Evolutionary conservation across 2,888 invertebrate species (phyloP).

Genomic region (Clanis bilineata): DNA sequence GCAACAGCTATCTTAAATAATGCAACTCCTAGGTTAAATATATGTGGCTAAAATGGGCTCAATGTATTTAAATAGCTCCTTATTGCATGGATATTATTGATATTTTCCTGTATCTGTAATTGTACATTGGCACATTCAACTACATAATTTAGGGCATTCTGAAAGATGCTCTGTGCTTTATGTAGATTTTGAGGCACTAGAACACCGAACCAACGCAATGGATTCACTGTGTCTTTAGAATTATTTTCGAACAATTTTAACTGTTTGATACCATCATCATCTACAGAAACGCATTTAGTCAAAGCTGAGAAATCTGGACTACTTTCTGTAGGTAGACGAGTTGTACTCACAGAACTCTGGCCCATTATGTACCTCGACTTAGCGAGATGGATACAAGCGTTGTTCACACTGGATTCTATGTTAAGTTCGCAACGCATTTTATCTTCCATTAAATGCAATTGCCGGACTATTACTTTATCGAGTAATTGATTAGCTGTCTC

Average conservation of each 20-base stretch:
- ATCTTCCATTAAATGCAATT: slow-evolving; percentile 88
- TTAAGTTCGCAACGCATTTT: slow-evolving; percentile 85
- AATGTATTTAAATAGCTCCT: slow-evolving; percentile 45
- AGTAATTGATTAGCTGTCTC: slow-evolving; percentile 81
- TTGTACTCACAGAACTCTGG: slow-evolving; percentile 85
- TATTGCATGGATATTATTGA: slow-evolving; percentile 52
- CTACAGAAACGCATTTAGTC: slow-evolving; percentile 56
- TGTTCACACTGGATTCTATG: slow-evolving; percentile 86
- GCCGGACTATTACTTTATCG: slow-evolving; percentile 86
- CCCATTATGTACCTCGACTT: slow-evolving; percentile 91
- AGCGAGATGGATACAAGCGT: slow-evolving; percentile 88
- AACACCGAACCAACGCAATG: slow-evolving; percentile 93
- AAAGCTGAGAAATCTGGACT: slow-evolving; percentile 73
- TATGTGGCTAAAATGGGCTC: not conserved
- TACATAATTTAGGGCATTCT: slow-evolving; percentile 85
- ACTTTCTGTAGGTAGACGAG: slow-evolving; percentile 87
- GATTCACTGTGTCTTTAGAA: slow-evolving; percentile 77
- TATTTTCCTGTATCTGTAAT: slow-evolving; percentile 74
- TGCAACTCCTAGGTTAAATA: not conserved
- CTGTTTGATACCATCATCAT: slow-evolving; percentile 68
- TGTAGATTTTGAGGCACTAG: slow-evolving; percentile 91
- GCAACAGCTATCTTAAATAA: not conserved
- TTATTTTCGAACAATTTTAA: slow-evolving; percentile 58
- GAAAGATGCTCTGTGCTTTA: slow-evolving; percentile 88
- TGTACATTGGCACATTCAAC: slow-evolving; percentile 88